Evolutionary conservation across 1,140 invertebrate species (phyloP).

Genomic region (Tachypleus tridentatus): DNA sequence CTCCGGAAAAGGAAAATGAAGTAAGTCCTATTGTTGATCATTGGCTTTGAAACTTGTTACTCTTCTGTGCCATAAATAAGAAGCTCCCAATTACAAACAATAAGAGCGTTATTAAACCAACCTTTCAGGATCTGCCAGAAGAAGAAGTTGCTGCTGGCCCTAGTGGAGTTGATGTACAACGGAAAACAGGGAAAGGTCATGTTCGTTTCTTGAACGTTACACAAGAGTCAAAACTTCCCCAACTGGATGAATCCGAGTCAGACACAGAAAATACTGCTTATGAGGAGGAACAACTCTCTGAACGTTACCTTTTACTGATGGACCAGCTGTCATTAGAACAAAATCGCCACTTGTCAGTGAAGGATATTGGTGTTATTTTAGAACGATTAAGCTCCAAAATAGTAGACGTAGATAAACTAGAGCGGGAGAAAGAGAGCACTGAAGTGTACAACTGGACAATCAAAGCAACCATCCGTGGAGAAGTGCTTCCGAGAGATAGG

Average conservation of each 20-base stretch:
- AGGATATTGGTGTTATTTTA: constrained; percentile 87
- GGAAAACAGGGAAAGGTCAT: constrained; percentile 8
- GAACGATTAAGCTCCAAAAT: constrained; percentile 84
- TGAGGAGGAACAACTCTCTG: constrained; percentile 35
- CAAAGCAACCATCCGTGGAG: constrained; percentile 79
- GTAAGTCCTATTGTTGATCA: constrained; percentile 69
- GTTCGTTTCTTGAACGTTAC: constrained; percentile 15
- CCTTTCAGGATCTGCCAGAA: constrained; percentile 53
- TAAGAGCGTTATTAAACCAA: no score
- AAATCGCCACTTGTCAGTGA: constrained; percentile 69
- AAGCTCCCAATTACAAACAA: no score
- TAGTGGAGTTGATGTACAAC: not conserved
- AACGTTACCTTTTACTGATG: constrained; percentile 84
- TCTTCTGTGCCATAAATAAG: no score
- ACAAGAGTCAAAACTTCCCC: constrained; percentile 17
- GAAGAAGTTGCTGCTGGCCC: constrained; percentile 6
- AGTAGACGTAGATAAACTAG: constrained; percentile 77
- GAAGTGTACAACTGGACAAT: constrained; percentile 91
- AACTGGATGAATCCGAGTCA: constrained; percentile 56
- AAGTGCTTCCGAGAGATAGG: constrained; percentile 76
- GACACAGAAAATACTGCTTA: constrained; percentile 77
- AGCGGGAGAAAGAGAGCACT: constrained; percentile 76
- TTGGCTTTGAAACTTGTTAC: constrained; percentile 26
- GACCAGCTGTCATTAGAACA: constrained; percentile 84
- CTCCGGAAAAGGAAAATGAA: no score